These are phyloP conservation scores for Phlogophora meticulosa DNA, from an alignment of 2,888 invertebrate species.

Conservation along the genomic window DNA sequence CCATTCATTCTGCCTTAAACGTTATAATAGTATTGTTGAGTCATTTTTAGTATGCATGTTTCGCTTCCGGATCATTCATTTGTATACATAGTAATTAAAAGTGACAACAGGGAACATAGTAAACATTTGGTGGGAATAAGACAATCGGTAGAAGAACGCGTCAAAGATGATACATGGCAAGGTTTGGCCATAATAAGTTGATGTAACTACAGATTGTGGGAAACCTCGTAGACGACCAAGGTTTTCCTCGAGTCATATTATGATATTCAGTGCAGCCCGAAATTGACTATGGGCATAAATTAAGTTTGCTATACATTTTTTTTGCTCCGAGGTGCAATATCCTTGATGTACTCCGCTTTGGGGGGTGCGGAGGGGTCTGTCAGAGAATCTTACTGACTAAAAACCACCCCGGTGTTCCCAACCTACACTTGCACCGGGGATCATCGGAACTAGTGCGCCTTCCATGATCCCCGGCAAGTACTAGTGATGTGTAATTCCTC, in stretches of 20 bases:
- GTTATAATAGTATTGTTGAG: slow-evolving; percentile 44
- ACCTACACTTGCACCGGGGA: too few relatives aligned
- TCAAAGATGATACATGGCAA: slow-evolving; percentile 2
- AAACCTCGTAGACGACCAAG: slow-evolving; percentile 15
- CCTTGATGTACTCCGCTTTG: too few relatives aligned
- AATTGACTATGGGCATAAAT: slow-evolving; percentile 7
- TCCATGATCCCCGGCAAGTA: too few relatives aligned
- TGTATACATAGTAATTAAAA: slow-evolving; percentile 48
- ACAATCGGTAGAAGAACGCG: not conserved
- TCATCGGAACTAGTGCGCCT: too few relatives aligned
- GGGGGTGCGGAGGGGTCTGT: too few relatives aligned
- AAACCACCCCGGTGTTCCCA: too few relatives aligned
- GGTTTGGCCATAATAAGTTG: slow-evolving; percentile 1
- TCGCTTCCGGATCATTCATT: slow-evolving; percentile 62
- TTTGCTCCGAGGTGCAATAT: too few relatives aligned
- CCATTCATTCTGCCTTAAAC: slow-evolving; percentile 55
- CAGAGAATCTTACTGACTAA: too few relatives aligned
- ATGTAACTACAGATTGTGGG: not conserved
- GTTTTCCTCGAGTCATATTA: slow-evolving; percentile 31
- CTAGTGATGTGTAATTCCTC: too few relatives aligned
- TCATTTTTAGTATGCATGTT: slow-evolving; percentile 50
- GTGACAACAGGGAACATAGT: slow-evolving; percentile 12
- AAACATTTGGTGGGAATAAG: slow-evolving; percentile 19
- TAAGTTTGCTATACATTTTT: too few relatives aligned
- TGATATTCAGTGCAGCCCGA: slow-evolving; percentile 12